Evolutionary conservation across 2,888 invertebrate species (phyloP).

Genomic region (Xiphydria camelus): DNA sequence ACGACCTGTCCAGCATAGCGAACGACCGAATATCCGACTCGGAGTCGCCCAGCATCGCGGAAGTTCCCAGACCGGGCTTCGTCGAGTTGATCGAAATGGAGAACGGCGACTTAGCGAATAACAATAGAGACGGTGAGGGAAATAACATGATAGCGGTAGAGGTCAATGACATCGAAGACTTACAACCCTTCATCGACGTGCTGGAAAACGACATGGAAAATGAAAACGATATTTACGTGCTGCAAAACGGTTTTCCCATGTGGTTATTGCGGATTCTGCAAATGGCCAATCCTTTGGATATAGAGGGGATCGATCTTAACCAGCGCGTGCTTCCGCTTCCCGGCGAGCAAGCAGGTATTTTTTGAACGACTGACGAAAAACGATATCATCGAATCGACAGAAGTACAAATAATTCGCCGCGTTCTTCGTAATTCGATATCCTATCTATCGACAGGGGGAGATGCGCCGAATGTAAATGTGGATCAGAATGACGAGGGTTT

Average conservation of each 20-base stretch:
- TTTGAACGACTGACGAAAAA: too few species aligned
- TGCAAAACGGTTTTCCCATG: slow-evolving; percentile 44
- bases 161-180: slow-evolving; percentile 37
- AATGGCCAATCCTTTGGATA: slow-evolving; percentile 31
- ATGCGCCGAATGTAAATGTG: slow-evolving; percentile 11
- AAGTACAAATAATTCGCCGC: too few species aligned
- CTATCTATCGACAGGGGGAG: too few species aligned
- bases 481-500: slow-evolving; percentile 31
- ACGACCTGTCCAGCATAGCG: slow-evolving; percentile 43
- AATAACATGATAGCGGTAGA: slow-evolving; percentile 55
- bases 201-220: slow-evolving; percentile 47
- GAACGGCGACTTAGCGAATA: slow-evolving; percentile 62
- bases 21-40: slow-evolving; percentile 33
- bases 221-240: slow-evolving; percentile 47
- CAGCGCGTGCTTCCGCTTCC: background rate
- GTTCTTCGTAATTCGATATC: too few species aligned
- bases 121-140: slow-evolving; percentile 61
- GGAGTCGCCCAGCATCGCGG: slow-evolving; percentile 36
- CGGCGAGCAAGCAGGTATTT: slow-evolving; percentile 8
- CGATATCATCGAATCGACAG: too few species aligned
- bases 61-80: slow-evolving; percentile 33
- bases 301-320: slow-evolving; percentile 7
- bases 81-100: slow-evolving; percentile 48
- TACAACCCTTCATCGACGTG: slow-evolving; percentile 42
- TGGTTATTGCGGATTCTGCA: slow-evolving; percentile 45